Base-by-base conservation (phyloP, 2,113 vertebrate genomes). In the Spheniscus mendiculus region DNA sequence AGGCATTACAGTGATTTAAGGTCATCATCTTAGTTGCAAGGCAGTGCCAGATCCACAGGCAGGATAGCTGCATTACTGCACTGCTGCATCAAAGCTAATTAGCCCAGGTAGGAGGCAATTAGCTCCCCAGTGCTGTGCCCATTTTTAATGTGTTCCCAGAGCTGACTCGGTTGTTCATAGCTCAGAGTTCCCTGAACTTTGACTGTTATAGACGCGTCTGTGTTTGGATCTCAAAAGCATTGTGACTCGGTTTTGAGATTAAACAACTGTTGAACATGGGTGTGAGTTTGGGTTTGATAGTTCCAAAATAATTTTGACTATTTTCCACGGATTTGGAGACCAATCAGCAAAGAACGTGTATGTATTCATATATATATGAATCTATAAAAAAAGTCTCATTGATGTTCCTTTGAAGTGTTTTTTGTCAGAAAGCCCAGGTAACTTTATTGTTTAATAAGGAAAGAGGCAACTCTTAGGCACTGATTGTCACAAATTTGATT, bases 201-300 rank as follows among this genome's bases (percentile, higher is more conserved):
- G n/a, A 44, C 15, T 55, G 6, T 61, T 56, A 14, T 0, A 61
- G 11, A 5, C 0, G 3, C 5, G 22, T 62, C 82, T 92, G 6
- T 9, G 0, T 80, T 90, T 93, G 63, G 15, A 45, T 80, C 20
- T 69, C 49, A 73, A 72, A 83, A 87, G 5, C 26, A 12, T 49
- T 1, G 1, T 85, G 61, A 29, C 32, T 87, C 6, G 12, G 3
- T 56, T 95, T 58, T 56, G 71, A 86, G 34, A 49, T 66, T 70
- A 72, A 86, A 18, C 16, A 45, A 7, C 17, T 36, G 22, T 53
- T 86, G 59, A 70, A 83, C 10, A 11, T 12, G 29, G 42, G 10
- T 38, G 17, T 70, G 40, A 78, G 42, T 78, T 73, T 55, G 12
- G 18, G 22, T 32, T 85, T 88, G 74, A 62, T 73, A 65, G 80